Evolutionary conservation across 2,113 vertebrate species (phyloP), one percentile per base, ranked within the genome.

Genomic region (Leucopsar rothschildi): DNA sequence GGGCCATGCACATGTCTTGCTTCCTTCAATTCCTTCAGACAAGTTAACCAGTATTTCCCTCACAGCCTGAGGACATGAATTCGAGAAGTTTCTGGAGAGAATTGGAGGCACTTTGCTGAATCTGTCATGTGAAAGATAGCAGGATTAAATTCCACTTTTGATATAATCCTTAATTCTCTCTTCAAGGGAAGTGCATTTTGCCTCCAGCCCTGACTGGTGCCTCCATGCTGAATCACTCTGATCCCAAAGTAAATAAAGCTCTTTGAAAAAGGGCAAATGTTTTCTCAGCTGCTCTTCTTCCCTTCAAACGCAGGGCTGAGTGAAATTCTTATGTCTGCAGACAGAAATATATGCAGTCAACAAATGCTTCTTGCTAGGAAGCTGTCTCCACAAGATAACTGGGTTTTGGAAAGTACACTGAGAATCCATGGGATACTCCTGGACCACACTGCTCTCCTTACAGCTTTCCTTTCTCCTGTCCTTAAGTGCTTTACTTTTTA

Each of bases 231-330:
- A 93, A 91, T 91, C 94, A 80, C 66, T 84, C 70, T 27, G 61
- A 78, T 84, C 87, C 44, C 31, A 70, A 77, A 22, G 49, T 94
- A 94, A 95, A 96, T 87, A 96, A 82, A 85, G 82, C 69, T 71
- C 81, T 94, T 90, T 73, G 90, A 85, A 85, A 85, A 69, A 83
- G 78, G 84, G 50, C 63, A 91, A 94, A 92, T 94, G 93, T 95
- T 95, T 97, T 73, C 88, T 93, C 87, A 95, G 86, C 81, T 88
- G 94, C 72, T 92, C 86, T 49, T 93, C 79, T 89, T 90, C 85
- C 35, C 82, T 94, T 95, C 69, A 83, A 35, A 75, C 5, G 12
- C 27, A 5, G 33, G 65, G 37, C 40, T 88, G 87, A 93, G 61
- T 87, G 87, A 88, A 87, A 56, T 93, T 92, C 92, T 95, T 87